Percentiles rank a stretch among this genome's conserved stretches.
Evolutionary conservation across 2,113 vertebrate species (phyloP).

Genomic region (Entomyzon cyanotis): DNA sequence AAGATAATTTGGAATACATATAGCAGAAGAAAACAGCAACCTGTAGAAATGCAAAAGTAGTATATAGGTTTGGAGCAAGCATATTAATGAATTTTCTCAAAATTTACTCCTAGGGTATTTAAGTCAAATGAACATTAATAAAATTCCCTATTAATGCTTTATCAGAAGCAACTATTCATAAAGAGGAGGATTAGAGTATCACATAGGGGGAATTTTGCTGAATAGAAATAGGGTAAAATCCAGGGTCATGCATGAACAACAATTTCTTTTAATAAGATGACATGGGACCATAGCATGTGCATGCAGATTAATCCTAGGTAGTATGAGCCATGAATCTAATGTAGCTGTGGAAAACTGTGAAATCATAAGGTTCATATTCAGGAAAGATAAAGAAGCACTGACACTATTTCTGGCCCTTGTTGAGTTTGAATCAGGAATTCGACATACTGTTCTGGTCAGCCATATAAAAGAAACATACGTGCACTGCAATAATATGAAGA

Average conservation of each 20-base stretch:
- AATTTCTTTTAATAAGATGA: background rate
- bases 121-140: background rate
- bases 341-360: background rate
- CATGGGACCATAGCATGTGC: background rate
- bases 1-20: background rate
- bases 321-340: background rate
- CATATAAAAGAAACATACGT: background rate
- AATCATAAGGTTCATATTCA: background rate
- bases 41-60: background rate
- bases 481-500: background rate
- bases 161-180: background rate
- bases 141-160: background rate
- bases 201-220: background rate
- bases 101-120: background rate
- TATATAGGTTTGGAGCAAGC: background rate
- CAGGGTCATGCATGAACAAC: background rate
- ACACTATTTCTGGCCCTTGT: background rate
- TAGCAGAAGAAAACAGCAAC: background rate
- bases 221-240: background rate
- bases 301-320: background rate
- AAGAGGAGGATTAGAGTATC: background rate
- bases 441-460: background rate
- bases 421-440: background rate
- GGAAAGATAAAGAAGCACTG: background rate
- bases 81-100: background rate